phyloP scores from a whole-genome alignment of 2,888 invertebrate species.

The Pterostichus niger region DNA sequence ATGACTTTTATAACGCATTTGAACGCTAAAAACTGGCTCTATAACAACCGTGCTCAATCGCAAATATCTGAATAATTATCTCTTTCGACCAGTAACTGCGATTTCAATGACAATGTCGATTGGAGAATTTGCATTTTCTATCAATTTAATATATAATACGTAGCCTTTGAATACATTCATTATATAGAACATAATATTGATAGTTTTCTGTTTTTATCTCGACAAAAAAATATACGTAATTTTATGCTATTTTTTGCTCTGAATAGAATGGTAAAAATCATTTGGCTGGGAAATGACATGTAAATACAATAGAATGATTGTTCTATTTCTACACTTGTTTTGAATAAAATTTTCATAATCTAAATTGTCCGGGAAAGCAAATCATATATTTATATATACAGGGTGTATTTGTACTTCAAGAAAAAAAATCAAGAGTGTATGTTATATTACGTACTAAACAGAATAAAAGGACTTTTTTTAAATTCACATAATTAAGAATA shows the following conservation, averaged over 20 bases:
- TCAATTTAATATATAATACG: conserved; percentile 54
- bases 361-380: conserved; percentile 39
- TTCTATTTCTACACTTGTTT: conserved; percentile 43
- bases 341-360: conserved; percentile 57
- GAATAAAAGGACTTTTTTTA: too few relatives aligned
- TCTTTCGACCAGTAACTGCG: conserved; percentile 15
- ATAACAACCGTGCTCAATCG: not conserved
- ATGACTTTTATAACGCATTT: too few relatives aligned
- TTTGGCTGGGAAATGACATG: conserved; percentile 53
- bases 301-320: conserved; percentile 56
- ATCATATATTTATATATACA: too few relatives aligned
- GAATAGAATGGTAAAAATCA: conserved; percentile 58
- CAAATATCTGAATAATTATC: conserved; percentile 40
- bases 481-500: too few relatives aligned
- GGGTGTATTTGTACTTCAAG: too few relatives aligned
- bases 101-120: conserved; percentile 59
- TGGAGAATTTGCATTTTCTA: conserved; percentile 54
- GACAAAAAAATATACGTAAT: conserved; percentile 37
- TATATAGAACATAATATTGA: conserved; percentile 54
- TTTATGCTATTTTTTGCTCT: conserved; percentile 35
- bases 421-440: too few relatives aligned
- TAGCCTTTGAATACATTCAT: conserved; percentile 46
- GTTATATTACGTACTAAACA: too few relatives aligned
- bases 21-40: not conserved
- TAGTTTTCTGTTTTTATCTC: not conserved